Percentiles rank a stretch among this genome's conserved stretches.
Evolutionary conservation across 2,888 invertebrate species (phyloP).

Genomic region (Andrena bicolor): DNA sequence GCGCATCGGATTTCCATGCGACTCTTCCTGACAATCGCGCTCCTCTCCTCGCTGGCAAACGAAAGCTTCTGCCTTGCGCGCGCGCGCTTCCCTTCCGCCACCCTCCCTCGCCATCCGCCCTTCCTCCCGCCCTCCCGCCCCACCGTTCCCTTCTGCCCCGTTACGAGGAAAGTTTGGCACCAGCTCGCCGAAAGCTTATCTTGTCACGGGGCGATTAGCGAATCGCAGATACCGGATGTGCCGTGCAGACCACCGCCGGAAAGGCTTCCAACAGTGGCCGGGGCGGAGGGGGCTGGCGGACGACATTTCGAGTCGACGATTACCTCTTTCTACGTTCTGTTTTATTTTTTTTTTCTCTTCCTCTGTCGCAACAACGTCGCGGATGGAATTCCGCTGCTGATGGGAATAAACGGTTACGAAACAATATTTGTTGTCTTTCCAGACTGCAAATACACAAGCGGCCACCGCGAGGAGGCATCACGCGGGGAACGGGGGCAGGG

Average conservation of each 20-base stretch:
- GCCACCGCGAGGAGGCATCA: slow-evolving; percentile 17
- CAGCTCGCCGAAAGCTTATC: slow-evolving; percentile 64
- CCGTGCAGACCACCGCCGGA: slow-evolving; percentile 20
- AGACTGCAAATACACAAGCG: slow-evolving; percentile 65
- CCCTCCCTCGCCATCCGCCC: no score
- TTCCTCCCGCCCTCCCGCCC: no score
- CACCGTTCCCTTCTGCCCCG: slow-evolving; percentile 29
- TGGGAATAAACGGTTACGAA: slow-evolving; percentile 69
- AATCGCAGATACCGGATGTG: slow-evolving; percentile 46
- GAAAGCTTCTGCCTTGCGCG: slow-evolving; percentile 61
- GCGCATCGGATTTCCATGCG: slow-evolving; percentile 76
- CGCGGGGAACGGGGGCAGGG: background rate
- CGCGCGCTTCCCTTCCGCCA: slow-evolving; percentile 4
- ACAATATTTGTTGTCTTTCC: slow-evolving; percentile 73
- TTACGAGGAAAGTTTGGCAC: slow-evolving; percentile 71
- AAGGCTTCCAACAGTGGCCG: slow-evolving; percentile 9
- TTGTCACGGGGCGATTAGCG: slow-evolving; percentile 68
- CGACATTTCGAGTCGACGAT: slow-evolving; percentile 41
- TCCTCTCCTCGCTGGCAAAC: slow-evolving; percentile 69
- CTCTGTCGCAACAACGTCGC: slow-evolving; percentile 45
- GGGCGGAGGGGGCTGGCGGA: slow-evolving; percentile 4
- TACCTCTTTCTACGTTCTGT: slow-evolving; percentile 21
- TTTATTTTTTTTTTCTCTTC: background rate
- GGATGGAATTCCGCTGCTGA: slow-evolving; percentile 60
- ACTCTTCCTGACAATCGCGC: slow-evolving; percentile 74